Conservation (phyloP, 2,797 vertebrate species). For the Macropus fuliginosus region DNA sequence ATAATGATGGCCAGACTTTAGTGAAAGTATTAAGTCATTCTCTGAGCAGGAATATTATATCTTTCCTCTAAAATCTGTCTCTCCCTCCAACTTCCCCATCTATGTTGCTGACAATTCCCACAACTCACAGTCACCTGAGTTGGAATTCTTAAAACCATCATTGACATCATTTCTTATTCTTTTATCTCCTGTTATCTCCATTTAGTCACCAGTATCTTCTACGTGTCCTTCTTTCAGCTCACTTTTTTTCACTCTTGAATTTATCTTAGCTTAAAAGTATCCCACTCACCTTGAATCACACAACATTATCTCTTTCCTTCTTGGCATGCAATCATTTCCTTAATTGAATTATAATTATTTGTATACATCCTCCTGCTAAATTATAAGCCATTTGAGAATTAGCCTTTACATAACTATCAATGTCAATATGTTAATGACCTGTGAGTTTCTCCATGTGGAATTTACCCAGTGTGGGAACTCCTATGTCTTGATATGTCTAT, state of each 20-base stretch:
- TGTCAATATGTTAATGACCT: neutral
- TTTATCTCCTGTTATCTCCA: neutral
- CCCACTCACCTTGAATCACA: neutral
- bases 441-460: neutral
- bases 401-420: neutral
- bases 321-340: neutral
- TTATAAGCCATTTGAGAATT: neutral
- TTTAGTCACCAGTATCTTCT: neutral
- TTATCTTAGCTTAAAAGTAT: neutral
- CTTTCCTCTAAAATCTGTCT: neutral
- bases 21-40: neutral
- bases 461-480: neutral
- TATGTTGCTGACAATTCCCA: neutral
- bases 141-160: neutral
- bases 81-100: neutral
- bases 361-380: neutral
- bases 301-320: neutral
- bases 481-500: neutral
- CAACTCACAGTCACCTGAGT: neutral
- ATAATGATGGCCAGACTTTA: neutral
- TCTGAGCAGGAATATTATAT: neutral
- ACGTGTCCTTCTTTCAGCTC: neutral
- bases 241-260: neutral
- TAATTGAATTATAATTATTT: neutral
- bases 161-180: neutral